Evolutionary conservation across 2,888 invertebrate genomes (phyloP).

Genomic region (Heliconius ethilla): DNA sequence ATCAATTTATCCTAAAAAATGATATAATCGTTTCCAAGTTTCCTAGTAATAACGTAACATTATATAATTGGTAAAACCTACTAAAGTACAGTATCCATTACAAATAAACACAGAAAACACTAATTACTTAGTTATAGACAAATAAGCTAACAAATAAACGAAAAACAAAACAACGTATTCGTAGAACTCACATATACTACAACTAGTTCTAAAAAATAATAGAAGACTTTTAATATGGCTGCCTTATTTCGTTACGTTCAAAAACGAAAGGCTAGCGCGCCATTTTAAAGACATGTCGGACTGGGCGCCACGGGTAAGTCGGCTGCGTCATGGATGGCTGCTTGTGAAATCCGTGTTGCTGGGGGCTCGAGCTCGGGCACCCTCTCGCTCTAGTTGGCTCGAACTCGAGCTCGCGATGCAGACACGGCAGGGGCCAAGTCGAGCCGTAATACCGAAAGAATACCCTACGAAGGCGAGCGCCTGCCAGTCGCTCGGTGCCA

Average conservation of each 20-base stretch:
- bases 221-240: conserved; percentile 45
- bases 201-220: conserved; percentile 35
- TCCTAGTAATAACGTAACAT: not conserved
- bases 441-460: conserved; percentile 51
- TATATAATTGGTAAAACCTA: not conserved
- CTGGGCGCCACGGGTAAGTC: conserved; percentile 49
- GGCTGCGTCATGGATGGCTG: conserved; percentile 62
- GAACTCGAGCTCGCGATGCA: conserved; percentile 45
- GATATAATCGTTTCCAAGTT: not conserved
- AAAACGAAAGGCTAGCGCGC: conserved; percentile 51
- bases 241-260: conserved; percentile 49
- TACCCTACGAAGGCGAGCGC: conserved; percentile 48
- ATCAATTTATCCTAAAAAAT: not conserved
- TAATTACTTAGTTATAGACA: conserved; percentile 23
- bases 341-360: conserved; percentile 61
- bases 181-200: conserved; percentile 27
- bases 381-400: conserved; percentile 39
- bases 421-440: conserved; percentile 40
- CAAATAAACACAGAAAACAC: conserved; percentile 8
- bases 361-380: conserved; percentile 38
- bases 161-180: conserved; percentile 13
- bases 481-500: conserved; percentile 49
- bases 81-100: not conserved
- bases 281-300: conserved; percentile 50
- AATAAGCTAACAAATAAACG: conserved; percentile 23